Base-by-base conservation (phyloP, 2,888 invertebrate genomes). In the Leptothorax acervorum region DNA sequence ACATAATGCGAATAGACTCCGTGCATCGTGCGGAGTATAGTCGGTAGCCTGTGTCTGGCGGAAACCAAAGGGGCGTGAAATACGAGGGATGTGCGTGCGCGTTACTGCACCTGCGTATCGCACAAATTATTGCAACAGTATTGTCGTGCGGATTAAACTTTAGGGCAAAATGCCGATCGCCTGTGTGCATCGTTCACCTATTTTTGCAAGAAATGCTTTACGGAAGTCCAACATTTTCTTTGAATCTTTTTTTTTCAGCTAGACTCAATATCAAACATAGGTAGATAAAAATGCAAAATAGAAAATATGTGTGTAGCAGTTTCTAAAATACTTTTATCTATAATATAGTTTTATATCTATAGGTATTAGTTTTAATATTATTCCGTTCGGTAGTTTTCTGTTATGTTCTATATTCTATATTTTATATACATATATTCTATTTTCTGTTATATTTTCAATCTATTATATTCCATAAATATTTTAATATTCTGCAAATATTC, bases 61-160 rank as follows among this genome's bases (percentile, higher is more conserved):
- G 79, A 62, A 81, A 60, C 79, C 60, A 31, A 78, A 78, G 66
- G 57, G 55, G 15, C 66, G 45, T 78, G 78, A 78, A 78, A 78
- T 78, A 78, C 66, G 78, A 78, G 68, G 68, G 78, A 55, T 78
- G 68, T 78, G 78, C 78, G 68, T 78, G 57, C 57, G 23, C 60
- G 35, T 79, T 78, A 79, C 45, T 71, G 70, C 79, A 81, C 79
- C 79, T 81, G 79, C 60, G 60, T 48, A 39, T 81, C 48, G 31
- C 79, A 81, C 71, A 28, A 71, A 81, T 81, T 81, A 81, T 60
- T 71, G 79, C 66, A 62, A 81, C 79, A 57, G 51, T 45, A 78
- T 71, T 70, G 60, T 71, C 39, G 35, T 48, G 9, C 35, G 28
- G 48, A 81, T 81, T 71, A 71, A 71, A 28, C 57, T 57, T 73